A percentile compares a stretch with the other conserved stretches of the same genome.
Conservation (phyloP, 2,797 vertebrate species). For the Diceros bicornis region DNA sequence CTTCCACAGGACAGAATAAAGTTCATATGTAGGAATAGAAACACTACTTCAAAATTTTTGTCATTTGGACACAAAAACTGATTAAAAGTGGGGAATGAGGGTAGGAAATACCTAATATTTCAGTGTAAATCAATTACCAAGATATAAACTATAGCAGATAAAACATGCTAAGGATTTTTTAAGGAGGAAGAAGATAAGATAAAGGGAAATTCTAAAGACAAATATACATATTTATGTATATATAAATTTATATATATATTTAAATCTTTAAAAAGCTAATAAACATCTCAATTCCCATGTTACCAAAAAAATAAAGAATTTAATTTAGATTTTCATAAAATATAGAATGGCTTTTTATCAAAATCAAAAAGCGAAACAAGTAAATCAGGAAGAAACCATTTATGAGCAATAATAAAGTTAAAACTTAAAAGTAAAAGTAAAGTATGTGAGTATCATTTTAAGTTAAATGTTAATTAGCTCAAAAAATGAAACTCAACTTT, state of each 20-base stretch:
- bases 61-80: neutral
- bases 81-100: neutral
- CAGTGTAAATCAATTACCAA: neutral
- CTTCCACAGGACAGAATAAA: neutral
- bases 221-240: neutral
- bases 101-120: neutral
- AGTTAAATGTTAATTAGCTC: conserved; percentile 15
- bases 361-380: neutral
- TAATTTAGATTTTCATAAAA: neutral
- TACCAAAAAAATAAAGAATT: neutral
- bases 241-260: neutral
- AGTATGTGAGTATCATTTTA: neutral
- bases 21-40: neutral
- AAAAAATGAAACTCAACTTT: neutral
- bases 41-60: neutral
- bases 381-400: neutral
- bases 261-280: neutral
- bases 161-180: neutral
- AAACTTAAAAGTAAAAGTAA: conserved; percentile 8
- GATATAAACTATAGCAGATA: neutral
- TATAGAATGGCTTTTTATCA: neutral
- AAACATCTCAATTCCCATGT: neutral
- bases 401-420: neutral
- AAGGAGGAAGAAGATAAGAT: neutral
- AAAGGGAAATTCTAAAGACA: neutral